These are phyloP conservation scores for Amphiprion ocellaris DNA, from an alignment of 2,113 vertebrate species.

Conservation along the genomic window DNA sequence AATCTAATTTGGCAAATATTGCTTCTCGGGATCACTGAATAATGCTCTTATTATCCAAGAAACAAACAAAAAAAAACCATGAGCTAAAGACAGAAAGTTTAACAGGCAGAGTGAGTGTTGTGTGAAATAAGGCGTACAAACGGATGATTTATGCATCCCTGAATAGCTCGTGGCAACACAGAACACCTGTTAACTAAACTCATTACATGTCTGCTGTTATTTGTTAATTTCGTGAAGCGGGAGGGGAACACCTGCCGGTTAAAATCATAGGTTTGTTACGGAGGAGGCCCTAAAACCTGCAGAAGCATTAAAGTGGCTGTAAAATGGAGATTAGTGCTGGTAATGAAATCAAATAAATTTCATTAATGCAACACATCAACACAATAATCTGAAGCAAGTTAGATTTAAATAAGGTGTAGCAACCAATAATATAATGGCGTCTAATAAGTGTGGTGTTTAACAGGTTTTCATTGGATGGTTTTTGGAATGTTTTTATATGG, in stretches of 20 bases:
- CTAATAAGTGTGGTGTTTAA: no score
- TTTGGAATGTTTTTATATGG: no score
- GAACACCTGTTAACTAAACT: conserved; percentile 23
- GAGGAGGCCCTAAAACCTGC: background rate
- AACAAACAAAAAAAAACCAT: background rate
- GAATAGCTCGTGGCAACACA: conserved; percentile 9
- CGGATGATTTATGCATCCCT: conserved; percentile 1
- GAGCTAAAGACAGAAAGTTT: conserved; percentile 62
- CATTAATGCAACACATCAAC: no score
- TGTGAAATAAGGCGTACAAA: background rate
- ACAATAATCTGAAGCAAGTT: no score
- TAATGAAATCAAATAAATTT: no score
- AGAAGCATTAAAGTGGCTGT: no score
- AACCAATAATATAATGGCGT: no score
- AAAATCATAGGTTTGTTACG: conserved; percentile 9
- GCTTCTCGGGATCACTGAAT: conserved; percentile 72
- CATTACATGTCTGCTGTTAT: conserved; percentile 18
- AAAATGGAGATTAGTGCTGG: no score
- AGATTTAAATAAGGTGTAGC: no score
- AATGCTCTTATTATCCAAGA: conserved; percentile 70
- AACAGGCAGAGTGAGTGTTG: conserved; percentile 26
- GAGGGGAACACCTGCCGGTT: background rate
- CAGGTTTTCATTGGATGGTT: no score
- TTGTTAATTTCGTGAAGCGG: background rate
- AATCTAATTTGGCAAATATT: conserved; percentile 73